Percentiles rank a stretch among this genome's conserved stretches.
These are phyloP conservation scores for Irena cyanogastra DNA, from an alignment of 2,113 vertebrate genomes.

Conservation along the genomic window DNA sequence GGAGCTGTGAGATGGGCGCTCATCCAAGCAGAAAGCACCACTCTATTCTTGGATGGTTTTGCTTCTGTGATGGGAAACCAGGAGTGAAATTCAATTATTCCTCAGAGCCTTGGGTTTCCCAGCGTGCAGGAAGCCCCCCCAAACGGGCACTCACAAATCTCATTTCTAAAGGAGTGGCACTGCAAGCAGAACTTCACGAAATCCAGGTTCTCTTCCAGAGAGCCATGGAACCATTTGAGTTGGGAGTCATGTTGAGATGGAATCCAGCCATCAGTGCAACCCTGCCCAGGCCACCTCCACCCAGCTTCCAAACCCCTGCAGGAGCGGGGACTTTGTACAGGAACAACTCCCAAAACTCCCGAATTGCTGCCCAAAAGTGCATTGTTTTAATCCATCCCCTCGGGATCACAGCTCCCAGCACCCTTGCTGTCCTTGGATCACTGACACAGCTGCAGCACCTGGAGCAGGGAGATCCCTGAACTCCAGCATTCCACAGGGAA, in stretches of 20 bases:
- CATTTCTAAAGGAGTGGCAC: not conserved
- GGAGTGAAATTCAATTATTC: not conserved
- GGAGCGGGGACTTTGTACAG: rapidly evolving
- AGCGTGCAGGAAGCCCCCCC: rapidly evolving
- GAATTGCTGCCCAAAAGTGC: not conserved
- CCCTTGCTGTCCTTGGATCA: rapidly evolving
- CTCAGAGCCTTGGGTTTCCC: not conserved
- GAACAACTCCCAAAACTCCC: rapidly evolving
- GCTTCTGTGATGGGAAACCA: not conserved
- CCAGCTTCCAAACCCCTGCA: not conserved
- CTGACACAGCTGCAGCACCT: not conserved
- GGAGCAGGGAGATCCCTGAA: not conserved
- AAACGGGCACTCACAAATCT: not conserved
- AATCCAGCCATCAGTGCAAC: rapidly evolving
- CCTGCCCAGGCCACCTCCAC: not conserved
- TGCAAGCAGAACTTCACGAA: not conserved
- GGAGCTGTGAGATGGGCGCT: not conserved
- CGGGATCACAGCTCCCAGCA: not conserved
- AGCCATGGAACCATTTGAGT: rapidly evolving
- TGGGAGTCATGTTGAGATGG: not conserved
- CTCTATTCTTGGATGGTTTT: not conserved
- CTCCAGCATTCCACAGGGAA: not conserved
- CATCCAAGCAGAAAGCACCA: not conserved
- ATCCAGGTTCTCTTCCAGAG: rapidly evolving
- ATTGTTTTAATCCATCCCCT: not conserved